A percentile compares a stretch with the other conserved stretches of the same genome.
Conservation (phyloP, 2,797 vertebrate genomes). For the Acanthurus tractus region DNA sequence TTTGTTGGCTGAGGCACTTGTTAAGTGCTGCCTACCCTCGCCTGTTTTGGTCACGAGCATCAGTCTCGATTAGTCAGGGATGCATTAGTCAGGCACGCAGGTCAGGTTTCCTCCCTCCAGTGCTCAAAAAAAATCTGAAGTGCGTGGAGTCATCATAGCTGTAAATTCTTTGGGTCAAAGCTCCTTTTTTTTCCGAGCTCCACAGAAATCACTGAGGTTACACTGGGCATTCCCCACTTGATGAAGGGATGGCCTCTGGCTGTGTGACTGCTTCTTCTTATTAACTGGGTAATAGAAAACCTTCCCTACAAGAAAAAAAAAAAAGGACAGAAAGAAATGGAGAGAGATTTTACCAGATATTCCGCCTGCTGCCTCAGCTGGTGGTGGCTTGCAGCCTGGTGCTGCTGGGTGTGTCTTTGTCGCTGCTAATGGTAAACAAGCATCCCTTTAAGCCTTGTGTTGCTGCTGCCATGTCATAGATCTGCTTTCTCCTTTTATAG, state of each 20-base stretch:
- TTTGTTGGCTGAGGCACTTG: slow-evolving; percentile 11
- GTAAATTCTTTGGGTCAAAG: slow-evolving; percentile 31
- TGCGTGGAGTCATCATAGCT: slow-evolving; percentile 26
- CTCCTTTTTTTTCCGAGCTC: slow-evolving; percentile 24
- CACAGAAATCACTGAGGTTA: slow-evolving; percentile 27
- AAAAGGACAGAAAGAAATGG: slow-evolving; percentile 33
- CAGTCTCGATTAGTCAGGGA: slow-evolving; percentile 27
- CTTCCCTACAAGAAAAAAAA: slow-evolving; percentile 10
- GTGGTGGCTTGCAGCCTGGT: slow-evolving; percentile 37
- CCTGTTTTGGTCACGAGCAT: slow-evolving; percentile 39
- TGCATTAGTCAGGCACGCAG: slow-evolving; percentile 18
- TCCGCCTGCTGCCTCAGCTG: slow-evolving; percentile 18
- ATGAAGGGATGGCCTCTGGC: slow-evolving; percentile 32
- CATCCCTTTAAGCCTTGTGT: slow-evolving; percentile 15
- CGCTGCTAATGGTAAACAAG: slow-evolving; percentile 56
- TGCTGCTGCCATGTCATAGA: slow-evolving; percentile 18
- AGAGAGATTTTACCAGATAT: slow-evolving; percentile 30
- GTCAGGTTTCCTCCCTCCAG: slow-evolving; percentile 29
- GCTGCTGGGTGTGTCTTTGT: slow-evolving; percentile 53
- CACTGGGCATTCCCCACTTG: slow-evolving; percentile 22
- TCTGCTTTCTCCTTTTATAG: slow-evolving; percentile 7
- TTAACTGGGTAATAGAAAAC: slow-evolving; percentile 43
- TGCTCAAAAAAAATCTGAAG: slow-evolving; percentile 18
- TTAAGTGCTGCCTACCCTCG: slow-evolving; percentile 21
- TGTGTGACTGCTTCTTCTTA: slow-evolving; percentile 35